phyloP scores from a whole-genome alignment of 2,113 vertebrate genomes.

The Chlamydotis undulata region DNA sequence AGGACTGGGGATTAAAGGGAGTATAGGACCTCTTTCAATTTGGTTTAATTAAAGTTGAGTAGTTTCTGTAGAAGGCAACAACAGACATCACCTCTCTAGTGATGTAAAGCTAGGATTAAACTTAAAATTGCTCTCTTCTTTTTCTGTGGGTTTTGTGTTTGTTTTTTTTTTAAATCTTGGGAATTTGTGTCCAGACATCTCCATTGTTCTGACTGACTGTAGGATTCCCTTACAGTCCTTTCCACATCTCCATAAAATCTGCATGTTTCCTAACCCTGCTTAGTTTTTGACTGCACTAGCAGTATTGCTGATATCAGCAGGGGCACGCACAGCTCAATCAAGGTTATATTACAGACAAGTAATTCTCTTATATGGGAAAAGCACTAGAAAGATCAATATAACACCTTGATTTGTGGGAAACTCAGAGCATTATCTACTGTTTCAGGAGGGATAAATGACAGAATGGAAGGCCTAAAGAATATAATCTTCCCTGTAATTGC shows the following conservation, averaged over 20 bases:
- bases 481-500: slow-evolving; percentile 45
- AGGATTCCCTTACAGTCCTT: neutral
- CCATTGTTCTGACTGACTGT: neutral
- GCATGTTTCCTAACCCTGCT: neutral
- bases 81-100: neutral
- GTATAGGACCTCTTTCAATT: neutral
- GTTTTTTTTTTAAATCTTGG: neutral
- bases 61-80: neutral
- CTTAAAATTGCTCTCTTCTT: neutral
- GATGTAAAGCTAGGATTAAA: neutral
- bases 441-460: slow-evolving; percentile 20
- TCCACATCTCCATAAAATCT: neutral
- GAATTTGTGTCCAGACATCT: neutral
- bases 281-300: neutral
- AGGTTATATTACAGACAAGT: slow-evolving; percentile 26
- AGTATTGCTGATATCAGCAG: neutral
- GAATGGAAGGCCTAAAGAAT: neutral
- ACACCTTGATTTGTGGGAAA: slow-evolving; percentile 25
- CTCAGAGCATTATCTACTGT: slow-evolving; percentile 10
- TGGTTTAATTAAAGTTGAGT: neutral
- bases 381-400: slow-evolving; percentile 15
- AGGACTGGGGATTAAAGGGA: neutral
- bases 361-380: neutral
- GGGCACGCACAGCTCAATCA: neutral
- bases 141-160: neutral